Evolutionary conservation across 2,797 vertebrate genomes (phyloP).

Genomic region (Melopsittacus undulatus): DNA sequence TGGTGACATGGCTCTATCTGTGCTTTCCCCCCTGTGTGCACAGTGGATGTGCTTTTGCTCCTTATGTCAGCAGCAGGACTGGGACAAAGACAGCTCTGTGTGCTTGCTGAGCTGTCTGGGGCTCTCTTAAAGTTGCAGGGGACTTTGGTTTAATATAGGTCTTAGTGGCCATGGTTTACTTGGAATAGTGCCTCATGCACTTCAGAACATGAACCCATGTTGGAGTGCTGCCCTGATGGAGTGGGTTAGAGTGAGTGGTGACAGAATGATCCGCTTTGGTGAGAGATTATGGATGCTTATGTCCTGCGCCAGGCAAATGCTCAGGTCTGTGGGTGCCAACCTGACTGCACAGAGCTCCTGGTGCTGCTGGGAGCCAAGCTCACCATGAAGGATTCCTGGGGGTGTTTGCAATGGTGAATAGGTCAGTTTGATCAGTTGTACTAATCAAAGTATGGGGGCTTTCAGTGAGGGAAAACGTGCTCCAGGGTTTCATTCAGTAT

Average conservation of each 20-base stretch:
- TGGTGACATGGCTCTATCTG: accelerated
- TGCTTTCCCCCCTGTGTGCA: background rate
- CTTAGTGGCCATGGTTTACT: accelerated
- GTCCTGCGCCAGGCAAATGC: accelerated
- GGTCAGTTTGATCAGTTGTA: background rate
- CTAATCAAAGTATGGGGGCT: background rate
- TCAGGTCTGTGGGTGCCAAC: background rate
- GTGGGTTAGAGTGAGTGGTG: background rate
- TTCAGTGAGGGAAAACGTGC: background rate
- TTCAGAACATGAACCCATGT: accelerated
- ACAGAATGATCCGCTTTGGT: accelerated
- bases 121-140: conserved; percentile 4
- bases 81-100: conserved; percentile 21
- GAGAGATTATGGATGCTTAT: accelerated
- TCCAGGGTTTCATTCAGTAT: background rate
- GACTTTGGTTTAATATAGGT: background rate
- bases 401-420: background rate
- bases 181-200: background rate
- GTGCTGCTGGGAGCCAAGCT: background rate
- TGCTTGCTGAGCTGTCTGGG: background rate
- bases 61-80: background rate
- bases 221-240: background rate
- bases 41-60: background rate
- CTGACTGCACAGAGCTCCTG: accelerated
- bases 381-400: background rate